Percentiles rank a stretch among this genome's conserved stretches.
phyloP scores from a whole-genome alignment of 2,797 vertebrate genomes.

The Enteromius anoplus region DNA sequence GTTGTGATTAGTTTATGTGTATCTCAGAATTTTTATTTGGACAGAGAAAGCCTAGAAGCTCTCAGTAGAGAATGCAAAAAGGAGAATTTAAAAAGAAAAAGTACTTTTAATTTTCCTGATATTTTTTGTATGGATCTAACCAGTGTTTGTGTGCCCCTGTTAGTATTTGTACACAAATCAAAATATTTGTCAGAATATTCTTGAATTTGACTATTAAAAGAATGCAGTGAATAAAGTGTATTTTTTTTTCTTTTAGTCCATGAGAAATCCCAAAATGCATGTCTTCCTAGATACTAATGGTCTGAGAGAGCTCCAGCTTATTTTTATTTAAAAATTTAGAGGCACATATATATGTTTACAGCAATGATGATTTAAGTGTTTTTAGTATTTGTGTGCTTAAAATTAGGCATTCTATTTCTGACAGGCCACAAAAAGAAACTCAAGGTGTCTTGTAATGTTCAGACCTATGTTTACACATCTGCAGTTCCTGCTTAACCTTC shows the following conservation, averaged over 20 bases:
- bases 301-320: background rate
- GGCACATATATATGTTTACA: background rate
- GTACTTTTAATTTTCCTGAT: background rate
- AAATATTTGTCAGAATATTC: background rate
- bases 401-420: slow-evolving; percentile 23
- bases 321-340: background rate
- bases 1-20: slow-evolving; percentile 15
- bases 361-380: background rate
- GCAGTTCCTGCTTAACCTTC: slow-evolving; percentile 31
- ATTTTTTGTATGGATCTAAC: background rate
- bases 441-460: slow-evolving; percentile 26
- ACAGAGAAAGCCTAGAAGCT: background rate
- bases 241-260: background rate
- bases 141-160: background rate
- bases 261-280: background rate
- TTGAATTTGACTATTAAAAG: background rate
- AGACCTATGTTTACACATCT: slow-evolving; percentile 38
- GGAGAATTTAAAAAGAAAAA: too few species aligned
- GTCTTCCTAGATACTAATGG: background rate
- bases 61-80: background rate
- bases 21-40: background rate
- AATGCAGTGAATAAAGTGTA: background rate
- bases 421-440: slow-evolving; percentile 24
- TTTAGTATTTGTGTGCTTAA: background rate
- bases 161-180: background rate